phyloP scores from a whole-genome alignment of 2,113 vertebrate species.

The Regulus satrapa region DNA sequence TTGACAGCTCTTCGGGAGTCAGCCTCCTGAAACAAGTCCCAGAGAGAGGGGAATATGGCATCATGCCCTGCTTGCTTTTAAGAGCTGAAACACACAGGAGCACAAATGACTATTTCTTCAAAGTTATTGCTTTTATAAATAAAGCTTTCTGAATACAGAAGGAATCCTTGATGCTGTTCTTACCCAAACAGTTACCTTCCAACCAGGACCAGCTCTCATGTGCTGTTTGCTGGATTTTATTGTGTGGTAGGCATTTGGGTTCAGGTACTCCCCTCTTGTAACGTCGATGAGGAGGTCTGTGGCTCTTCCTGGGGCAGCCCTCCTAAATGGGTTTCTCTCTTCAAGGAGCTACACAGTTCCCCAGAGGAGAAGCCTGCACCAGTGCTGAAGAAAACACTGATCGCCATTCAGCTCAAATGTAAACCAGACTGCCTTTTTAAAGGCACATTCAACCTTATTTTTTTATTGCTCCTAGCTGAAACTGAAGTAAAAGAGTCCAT shows the following conservation, averaged over 20 bases:
- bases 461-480: neutral
- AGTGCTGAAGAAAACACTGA: neutral
- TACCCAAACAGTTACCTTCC: neutral
- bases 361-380: neutral
- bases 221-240: neutral
- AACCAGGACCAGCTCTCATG: neutral
- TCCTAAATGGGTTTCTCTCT: neutral
- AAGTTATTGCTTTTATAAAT: neutral
- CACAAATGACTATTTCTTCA: constrained; percentile 4
- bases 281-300: fast-evolving
- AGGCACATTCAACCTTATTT: neutral
- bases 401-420: neutral
- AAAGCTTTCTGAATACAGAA: neutral
- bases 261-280: neutral
- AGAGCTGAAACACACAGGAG: constrained; percentile 13
- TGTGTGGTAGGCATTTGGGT: fast-evolving
- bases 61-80: constrained; percentile 27
- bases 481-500: neutral
- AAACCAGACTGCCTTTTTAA: neutral
- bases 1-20: constrained; percentile 43
- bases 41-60: constrained; percentile 31
- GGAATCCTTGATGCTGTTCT: neutral
- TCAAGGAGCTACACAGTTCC: neutral
- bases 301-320: neutral
- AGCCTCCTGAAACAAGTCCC: constrained; percentile 48